Evolutionary conservation across 2,888 invertebrate genomes (phyloP).

Genomic region (Eurytoma californica): DNA sequence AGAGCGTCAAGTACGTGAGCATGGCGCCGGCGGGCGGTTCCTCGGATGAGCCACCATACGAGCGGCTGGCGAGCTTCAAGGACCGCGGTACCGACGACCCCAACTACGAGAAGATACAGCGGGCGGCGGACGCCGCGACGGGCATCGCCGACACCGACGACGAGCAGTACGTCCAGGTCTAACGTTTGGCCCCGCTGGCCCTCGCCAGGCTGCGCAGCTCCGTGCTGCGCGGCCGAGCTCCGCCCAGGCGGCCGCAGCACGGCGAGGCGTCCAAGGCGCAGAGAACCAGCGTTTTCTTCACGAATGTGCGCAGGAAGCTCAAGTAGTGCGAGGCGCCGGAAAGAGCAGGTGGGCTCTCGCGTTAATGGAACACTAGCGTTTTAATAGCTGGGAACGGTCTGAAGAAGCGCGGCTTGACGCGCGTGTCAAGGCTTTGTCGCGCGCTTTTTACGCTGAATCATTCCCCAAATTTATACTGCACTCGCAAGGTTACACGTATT

Average conservation of each 20-base stretch:
- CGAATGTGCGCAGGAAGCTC: not conserved
- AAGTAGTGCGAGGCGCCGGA: not conserved
- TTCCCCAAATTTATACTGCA: no score
- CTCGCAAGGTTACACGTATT: no score
- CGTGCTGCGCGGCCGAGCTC: no score
- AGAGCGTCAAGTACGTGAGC: slow-evolving; percentile 86
- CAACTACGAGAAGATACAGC: slow-evolving; percentile 66
- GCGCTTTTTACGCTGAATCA: no score
- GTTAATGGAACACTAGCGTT: no score
- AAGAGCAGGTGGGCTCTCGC: no score
- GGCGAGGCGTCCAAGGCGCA: not conserved
- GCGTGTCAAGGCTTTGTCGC: no score
- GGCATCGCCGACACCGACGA: slow-evolving; percentile 67
- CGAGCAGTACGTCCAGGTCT: slow-evolving; percentile 72
- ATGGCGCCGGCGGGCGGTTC: slow-evolving; percentile 62
- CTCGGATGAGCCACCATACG: slow-evolving; percentile 79
- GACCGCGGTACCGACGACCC: slow-evolving; percentile 57
- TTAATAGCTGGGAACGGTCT: no score
- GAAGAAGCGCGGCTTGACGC: no score
- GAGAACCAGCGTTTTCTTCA: slow-evolving; percentile 1
- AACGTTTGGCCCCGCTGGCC: slow-evolving; percentile 37
- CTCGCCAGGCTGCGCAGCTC: not conserved
- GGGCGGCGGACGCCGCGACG: not conserved
- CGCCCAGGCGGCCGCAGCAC: not conserved
- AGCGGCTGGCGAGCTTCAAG: slow-evolving; percentile 67